A percentile compares a stretch with the other conserved stretches of the same genome.
phyloP scores from a whole-genome alignment of 2,113 vertebrate species.

The Eudorcas thomsonii region DNA sequence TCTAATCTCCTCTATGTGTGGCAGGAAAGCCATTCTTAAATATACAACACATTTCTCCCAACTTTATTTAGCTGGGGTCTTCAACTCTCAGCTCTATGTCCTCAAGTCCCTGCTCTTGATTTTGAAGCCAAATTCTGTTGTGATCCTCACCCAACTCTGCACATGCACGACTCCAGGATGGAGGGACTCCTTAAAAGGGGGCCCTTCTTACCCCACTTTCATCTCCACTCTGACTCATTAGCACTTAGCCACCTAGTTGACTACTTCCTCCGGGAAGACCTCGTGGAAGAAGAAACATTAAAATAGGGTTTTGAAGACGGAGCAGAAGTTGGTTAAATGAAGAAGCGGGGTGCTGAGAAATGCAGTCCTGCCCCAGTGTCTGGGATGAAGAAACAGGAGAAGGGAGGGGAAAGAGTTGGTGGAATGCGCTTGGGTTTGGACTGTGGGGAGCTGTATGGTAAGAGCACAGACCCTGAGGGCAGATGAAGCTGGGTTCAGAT shows the following conservation, averaged over 20 bases:
- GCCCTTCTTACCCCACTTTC: accelerated
- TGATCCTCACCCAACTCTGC: neutral
- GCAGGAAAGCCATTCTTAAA: neutral
- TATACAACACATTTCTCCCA: neutral
- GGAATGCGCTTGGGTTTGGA: neutral
- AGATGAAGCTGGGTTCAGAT: neutral
- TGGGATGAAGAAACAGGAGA: neutral
- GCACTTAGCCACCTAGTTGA: neutral
- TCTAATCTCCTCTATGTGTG: neutral
- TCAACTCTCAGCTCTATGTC: neutral
- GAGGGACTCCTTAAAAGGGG: neutral
- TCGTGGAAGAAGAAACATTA: neutral
- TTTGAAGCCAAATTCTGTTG: neutral
- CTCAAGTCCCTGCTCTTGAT: neutral
- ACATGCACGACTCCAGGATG: neutral
- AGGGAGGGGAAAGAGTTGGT: neutral
- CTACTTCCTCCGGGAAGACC: neutral
- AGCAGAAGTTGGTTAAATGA: neutral
- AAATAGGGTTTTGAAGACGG: neutral
- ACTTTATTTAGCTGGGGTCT: too few relatives aligned
- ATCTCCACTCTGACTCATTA: neutral
- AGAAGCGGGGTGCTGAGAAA: neutral
- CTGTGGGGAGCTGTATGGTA: neutral
- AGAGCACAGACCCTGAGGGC: neutral
- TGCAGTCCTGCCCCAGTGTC: neutral